Evolutionary conservation across 2,113 vertebrate species (phyloP).

Genomic region (Salminus brasiliensis): DNA sequence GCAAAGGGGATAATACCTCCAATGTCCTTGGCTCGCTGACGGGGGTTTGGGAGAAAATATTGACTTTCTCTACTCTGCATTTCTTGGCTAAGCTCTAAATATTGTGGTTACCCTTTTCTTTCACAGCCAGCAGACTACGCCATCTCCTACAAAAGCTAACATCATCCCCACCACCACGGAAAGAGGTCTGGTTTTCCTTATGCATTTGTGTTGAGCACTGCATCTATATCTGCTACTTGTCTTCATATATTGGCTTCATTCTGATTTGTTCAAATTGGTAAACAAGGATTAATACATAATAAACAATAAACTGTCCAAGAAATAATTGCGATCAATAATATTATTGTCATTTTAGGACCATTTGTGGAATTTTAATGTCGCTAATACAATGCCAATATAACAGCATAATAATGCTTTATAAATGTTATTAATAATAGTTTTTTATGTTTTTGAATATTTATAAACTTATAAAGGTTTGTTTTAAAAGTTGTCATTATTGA

Average conservation of each 20-base stretch:
- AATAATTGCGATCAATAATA: too few relatives aligned
- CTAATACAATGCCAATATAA: too few relatives aligned
- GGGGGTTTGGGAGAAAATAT: background rate
- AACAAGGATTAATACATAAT: background rate
- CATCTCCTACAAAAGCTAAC: constrained; percentile 25
- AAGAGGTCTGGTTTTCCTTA: constrained; percentile 40
- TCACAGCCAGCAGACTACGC: constrained; percentile 49
- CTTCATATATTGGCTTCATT: too few relatives aligned
- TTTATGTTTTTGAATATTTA: too few relatives aligned
- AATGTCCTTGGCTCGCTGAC: background rate
- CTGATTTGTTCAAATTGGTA: background rate
- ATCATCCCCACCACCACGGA: constrained; percentile 13
- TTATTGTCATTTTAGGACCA: too few relatives aligned
- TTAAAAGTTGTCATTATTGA: too few relatives aligned
- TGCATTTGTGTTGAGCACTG: background rate
- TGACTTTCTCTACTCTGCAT: background rate
- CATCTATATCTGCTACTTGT: too few relatives aligned
- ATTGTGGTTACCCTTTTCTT: background rate
- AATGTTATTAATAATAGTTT: too few relatives aligned
- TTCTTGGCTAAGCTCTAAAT: background rate
- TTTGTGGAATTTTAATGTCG: too few relatives aligned
- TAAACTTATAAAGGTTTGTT: too few relatives aligned
- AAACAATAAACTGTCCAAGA: too few relatives aligned
- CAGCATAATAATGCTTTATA: too few relatives aligned
- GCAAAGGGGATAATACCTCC: background rate